These are phyloP conservation scores for Chondrosia reniformis DNA, from an alignment of 37 sponge, comb jelly and placozoan species.

Conservation along the genomic window DNA sequence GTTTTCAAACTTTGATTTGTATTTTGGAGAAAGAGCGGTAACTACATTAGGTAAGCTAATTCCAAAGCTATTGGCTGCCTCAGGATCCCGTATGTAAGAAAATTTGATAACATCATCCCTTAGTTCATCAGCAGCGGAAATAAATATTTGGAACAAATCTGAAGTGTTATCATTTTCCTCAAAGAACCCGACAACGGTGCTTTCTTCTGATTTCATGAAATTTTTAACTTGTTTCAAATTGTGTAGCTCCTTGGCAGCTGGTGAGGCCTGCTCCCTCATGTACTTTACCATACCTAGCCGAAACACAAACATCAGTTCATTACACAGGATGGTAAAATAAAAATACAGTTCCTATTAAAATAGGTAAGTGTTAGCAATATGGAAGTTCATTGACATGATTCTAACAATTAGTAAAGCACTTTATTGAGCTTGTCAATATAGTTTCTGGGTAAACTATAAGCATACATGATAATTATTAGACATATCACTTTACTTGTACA, in stretches of 20 bases:
- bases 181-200: slow-evolving; percentile 31
- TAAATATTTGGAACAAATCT: slow-evolving; percentile 10
- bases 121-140: slow-evolving; percentile 14
- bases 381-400: too few relatives aligned
- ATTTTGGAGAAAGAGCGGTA: neutral
- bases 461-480: too few relatives aligned
- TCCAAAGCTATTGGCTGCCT: neutral
- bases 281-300: slow-evolving; percentile 51
- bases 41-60: slow-evolving; percentile 5
- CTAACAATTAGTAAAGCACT: too few relatives aligned
- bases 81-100: neutral
- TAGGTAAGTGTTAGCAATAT: too few relatives aligned
- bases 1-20: too few relatives aligned
- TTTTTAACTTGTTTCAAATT: slow-evolving; percentile 27
- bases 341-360: too few relatives aligned
- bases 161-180: slow-evolving; percentile 9
- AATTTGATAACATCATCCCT: slow-evolving; percentile 18
- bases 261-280: slow-evolving; percentile 48
- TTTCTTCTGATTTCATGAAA: neutral
- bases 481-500: too few relatives aligned
- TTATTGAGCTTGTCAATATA: too few relatives aligned
- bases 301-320: too few relatives aligned
- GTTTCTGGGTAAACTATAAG: too few relatives aligned
- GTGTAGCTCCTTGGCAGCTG: slow-evolving; percentile 20
- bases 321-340: too few relatives aligned